Evolutionary conservation across 2,797 vertebrate genomes (phyloP).

Genomic region (Sebastiscus albofasciatus): DNA sequence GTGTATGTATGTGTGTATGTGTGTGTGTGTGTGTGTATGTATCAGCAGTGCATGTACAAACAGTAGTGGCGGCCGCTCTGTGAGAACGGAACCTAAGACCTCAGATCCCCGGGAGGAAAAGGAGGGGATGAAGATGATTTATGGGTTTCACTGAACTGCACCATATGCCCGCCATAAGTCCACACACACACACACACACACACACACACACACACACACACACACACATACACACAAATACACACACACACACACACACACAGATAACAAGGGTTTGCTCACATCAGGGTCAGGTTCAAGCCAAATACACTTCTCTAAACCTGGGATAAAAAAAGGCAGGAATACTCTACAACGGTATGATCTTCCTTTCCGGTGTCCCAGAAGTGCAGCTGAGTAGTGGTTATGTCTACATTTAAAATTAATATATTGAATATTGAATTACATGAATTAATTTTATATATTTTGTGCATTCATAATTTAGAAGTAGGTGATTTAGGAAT

Average conservation of each 20-base stretch:
- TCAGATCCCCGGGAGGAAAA: constrained; percentile 67
- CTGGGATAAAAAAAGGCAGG: constrained; percentile 21
- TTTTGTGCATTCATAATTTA: neutral
- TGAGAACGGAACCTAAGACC: constrained; percentile 67
- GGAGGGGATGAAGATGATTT: constrained; percentile 77
- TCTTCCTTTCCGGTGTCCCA: constrained; percentile 2
- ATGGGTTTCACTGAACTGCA: constrained; percentile 74
- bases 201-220: constrained; percentile 3
- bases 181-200: constrained; percentile 22
- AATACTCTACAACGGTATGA: neutral
- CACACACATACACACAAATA: constrained; percentile 8
- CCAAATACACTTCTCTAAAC: constrained; percentile 43
- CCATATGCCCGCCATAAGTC: constrained; percentile 70
- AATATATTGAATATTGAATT: neutral
- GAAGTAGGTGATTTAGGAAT: neutral
- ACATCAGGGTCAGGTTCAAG: constrained; percentile 63
- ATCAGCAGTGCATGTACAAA: constrained; percentile 18
- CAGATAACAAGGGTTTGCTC: constrained; percentile 40
- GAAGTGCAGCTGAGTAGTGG: neutral
- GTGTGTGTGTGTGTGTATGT: constrained; percentile 12
- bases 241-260: constrained; percentile 16
- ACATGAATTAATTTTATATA: neutral
- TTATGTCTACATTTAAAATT: neutral
- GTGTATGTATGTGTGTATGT: neutral
- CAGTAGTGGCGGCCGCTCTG: constrained; percentile 37